These are phyloP conservation scores for Poeciliopsis retropinna DNA, from an alignment of 2,113 vertebrate species.

Conservation along the genomic window DNA sequence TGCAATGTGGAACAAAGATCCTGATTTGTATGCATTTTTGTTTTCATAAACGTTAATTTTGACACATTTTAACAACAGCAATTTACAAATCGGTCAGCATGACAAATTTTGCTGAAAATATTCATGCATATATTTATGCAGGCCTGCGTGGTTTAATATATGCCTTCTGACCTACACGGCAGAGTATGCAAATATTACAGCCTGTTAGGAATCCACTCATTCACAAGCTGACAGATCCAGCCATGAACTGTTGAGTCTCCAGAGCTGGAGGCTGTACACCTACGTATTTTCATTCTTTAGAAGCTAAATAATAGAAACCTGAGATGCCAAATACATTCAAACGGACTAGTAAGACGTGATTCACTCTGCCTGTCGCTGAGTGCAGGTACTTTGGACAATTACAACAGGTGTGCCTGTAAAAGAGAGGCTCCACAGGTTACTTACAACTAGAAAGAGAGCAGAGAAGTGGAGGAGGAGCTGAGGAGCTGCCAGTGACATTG, in stretches of 20 bases:
- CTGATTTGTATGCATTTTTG: too few species aligned
- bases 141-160: too few species aligned
- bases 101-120: neutral
- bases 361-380: constrained; percentile 9
- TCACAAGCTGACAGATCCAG: constrained; percentile 1
- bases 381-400: constrained; percentile 21
- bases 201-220: constrained; percentile 3
- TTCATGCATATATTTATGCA: neutral
- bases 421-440: constrained; percentile 1
- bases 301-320: constrained; percentile 19
- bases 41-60: too few species aligned
- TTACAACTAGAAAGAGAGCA: neutral
- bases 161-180: constrained; percentile 7
- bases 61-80: too few species aligned
- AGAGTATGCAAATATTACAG: constrained; percentile 40
- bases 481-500: constrained; percentile 31
- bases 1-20: too few species aligned
- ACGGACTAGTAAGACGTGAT: neutral
- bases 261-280: constrained; percentile 26
- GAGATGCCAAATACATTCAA: constrained; percentile 15
- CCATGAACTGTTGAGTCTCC: constrained; percentile 30
- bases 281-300: constrained; percentile 1
- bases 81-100: too few species aligned
- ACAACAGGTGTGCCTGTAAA: constrained; percentile 2
- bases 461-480: neutral